Conservation (phyloP, 2,113 vertebrate genomes). For the Corvus hawaiiensis region DNA sequence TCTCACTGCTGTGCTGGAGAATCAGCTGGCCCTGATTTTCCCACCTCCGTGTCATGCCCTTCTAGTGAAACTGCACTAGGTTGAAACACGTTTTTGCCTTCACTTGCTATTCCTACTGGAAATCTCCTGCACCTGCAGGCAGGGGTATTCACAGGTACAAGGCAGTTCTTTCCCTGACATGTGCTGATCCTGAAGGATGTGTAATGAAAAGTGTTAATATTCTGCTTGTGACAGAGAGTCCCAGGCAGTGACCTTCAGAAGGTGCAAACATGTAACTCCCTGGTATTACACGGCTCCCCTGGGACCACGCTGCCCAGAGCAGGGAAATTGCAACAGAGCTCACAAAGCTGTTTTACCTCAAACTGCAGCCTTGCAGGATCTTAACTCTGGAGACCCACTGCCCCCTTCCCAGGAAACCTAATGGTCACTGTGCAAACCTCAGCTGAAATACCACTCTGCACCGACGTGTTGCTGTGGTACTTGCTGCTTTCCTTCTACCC, state of each 20-base stretch:
- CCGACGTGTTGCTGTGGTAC: fast-evolving
- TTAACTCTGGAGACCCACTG: neutral
- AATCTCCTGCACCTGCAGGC: neutral
- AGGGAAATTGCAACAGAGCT: neutral
- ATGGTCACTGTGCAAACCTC: neutral
- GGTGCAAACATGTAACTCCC: neutral
- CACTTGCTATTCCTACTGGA: neutral
- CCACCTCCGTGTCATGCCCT: neutral
- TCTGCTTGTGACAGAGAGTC: neutral
- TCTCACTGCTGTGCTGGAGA: neutral
- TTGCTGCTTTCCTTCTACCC: neutral
- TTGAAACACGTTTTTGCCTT: neutral
- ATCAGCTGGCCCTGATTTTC: neutral
- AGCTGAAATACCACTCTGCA: neutral
- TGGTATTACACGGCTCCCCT: neutral
- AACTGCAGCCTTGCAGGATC: neutral
- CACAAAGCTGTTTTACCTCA: neutral
- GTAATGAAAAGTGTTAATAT: neutral
- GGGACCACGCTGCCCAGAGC: fast-evolving
- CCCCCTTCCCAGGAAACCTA: fast-evolving
- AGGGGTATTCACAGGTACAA: neutral
- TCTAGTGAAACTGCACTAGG: neutral
- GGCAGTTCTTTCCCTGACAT: neutral
- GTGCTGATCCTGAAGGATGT: neutral
- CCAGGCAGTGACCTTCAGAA: neutral